phyloP scores from a whole-genome alignment of 2,888 invertebrate species.

The Amitus sp. region DNA sequence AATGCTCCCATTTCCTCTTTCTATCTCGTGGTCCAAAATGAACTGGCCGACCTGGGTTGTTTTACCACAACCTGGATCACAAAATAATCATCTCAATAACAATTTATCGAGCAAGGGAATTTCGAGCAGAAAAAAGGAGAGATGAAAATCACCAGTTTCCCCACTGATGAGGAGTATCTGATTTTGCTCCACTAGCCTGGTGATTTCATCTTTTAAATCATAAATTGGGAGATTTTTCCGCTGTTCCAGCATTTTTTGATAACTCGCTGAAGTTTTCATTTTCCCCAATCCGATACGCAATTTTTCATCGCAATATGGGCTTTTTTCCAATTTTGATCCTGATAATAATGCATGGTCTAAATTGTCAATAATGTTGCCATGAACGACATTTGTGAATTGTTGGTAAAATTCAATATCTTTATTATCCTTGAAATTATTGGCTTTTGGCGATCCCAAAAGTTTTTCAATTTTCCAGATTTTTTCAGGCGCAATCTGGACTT shows the following conservation, averaged over 20 bases:
- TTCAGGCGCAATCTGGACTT: too few relatives aligned
- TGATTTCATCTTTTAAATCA: slow-evolving; percentile 70
- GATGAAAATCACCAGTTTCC: slow-evolving; percentile 71
- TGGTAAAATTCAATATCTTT: slow-evolving; percentile 69
- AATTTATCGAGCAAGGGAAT: too few relatives aligned
- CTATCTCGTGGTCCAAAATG: slow-evolving; percentile 83
- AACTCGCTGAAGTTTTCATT: slow-evolving; percentile 64
- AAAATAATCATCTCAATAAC: background rate
- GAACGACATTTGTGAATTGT: slow-evolving; percentile 73
- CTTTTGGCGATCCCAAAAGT: too few relatives aligned
- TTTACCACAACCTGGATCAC: slow-evolving; percentile 89
- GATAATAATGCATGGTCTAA: slow-evolving; percentile 64
- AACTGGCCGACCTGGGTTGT: slow-evolving; percentile 94
- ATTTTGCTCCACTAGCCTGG: slow-evolving; percentile 73
- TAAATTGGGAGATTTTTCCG: slow-evolving; percentile 77
- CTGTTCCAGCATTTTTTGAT: slow-evolving; percentile 70
- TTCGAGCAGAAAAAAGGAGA: background rate
- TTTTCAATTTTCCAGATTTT: too few relatives aligned
- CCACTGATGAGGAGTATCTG: slow-evolving; percentile 83
- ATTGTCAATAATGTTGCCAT: slow-evolving; percentile 73
- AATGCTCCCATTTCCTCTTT: slow-evolving; percentile 73
- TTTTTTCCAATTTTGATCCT: slow-evolving; percentile 55
- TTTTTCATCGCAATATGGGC: slow-evolving; percentile 63
- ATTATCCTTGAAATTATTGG: too few relatives aligned
- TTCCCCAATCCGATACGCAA: slow-evolving; percentile 60